Percentiles rank a stretch among this genome's conserved stretches.
phyloP scores from a whole-genome alignment of 2,888 invertebrate genomes.

The Athalia circularis region DNA sequence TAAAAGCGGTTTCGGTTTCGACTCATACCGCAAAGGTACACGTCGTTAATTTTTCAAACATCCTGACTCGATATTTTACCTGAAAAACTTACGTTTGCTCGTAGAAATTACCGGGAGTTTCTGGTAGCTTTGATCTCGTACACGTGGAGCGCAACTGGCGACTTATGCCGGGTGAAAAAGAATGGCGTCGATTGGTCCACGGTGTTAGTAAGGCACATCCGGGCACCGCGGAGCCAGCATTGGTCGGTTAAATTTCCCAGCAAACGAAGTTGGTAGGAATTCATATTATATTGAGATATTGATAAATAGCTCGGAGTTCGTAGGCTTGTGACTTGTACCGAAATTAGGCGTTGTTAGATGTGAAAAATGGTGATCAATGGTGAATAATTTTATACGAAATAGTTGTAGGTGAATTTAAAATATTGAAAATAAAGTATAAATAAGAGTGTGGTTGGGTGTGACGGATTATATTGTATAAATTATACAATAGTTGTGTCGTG shows the following conservation, averaged over 20 bases:
- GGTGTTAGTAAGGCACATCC: conserved; percentile 65
- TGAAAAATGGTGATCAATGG: conserved; percentile 33
- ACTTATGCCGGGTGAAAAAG: conserved; percentile 42
- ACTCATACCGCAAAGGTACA: neutral
- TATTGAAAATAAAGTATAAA: conserved; percentile 11
- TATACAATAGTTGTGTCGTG: conserved; percentile 54
- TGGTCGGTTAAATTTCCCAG: conserved; percentile 62
- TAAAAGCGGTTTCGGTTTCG: neutral
- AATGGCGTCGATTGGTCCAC: conserved; percentile 59
- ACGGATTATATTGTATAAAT: conserved; percentile 58
- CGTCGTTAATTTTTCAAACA: conserved; percentile 10
- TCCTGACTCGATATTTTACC: neutral
- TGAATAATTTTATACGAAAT: conserved; percentile 6
- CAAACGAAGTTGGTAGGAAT: conserved; percentile 63
- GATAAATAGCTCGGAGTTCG: conserved; percentile 61
- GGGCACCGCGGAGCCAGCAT: conserved; percentile 64
- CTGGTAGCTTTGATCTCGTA: conserved; percentile 35
- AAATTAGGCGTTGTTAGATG: conserved; percentile 49
- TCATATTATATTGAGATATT: conserved; percentile 61
- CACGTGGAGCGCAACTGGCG: conserved; percentile 45
- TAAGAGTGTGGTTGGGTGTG: conserved; percentile 60
- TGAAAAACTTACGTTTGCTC: neutral
- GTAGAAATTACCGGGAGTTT: conserved; percentile 3
- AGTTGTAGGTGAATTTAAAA: conserved; percentile 10
- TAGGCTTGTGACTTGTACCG: conserved; percentile 53